A percentile compares a stretch with the other conserved stretches of the same genome.
Conservation (phyloP, 1,140 invertebrate species). For the Drosophila equinoxialis region DNA sequence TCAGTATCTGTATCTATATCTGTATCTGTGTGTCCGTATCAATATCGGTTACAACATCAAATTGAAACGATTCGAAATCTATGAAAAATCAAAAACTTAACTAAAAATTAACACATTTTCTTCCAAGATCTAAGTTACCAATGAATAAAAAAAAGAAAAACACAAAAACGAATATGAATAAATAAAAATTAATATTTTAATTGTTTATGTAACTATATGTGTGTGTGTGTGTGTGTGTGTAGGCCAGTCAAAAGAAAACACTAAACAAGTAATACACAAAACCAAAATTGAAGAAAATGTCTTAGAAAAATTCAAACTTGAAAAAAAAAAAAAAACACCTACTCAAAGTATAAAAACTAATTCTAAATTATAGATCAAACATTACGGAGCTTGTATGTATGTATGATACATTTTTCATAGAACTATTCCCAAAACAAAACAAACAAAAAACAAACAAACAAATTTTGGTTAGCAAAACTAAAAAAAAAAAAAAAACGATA, state of each 20-base stretch:
- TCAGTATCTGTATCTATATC: neutral
- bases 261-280: slow-evolving; percentile 27
- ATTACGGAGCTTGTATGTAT: slow-evolving; percentile 79
- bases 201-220: slow-evolving; percentile 57
- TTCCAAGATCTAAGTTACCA: slow-evolving; percentile 76
- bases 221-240: slow-evolving; percentile 44
- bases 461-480: slow-evolving; percentile 57
- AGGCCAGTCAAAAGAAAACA: slow-evolving; percentile 43
- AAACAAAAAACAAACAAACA: slow-evolving; percentile 27
- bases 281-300: slow-evolving; percentile 55
- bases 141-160: slow-evolving; percentile 36
- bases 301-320: slow-evolving; percentile 68
- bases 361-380: slow-evolving; percentile 77
- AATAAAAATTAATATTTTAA: slow-evolving; percentile 43
- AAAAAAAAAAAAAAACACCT: slow-evolving; percentile 42
- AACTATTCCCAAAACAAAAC: slow-evolving; percentile 1
- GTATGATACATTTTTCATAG: slow-evolving; percentile 63
- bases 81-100: slow-evolving; percentile 40
- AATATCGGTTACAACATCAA: slow-evolving; percentile 20
- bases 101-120: slow-evolving; percentile 39
- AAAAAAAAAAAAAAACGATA: slow-evolving; percentile 43
- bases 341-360: slow-evolving; percentile 74
- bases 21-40: slow-evolving; percentile 1
- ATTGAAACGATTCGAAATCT: slow-evolving; percentile 69
- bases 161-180: neutral